Conservation (phyloP, 2,113 vertebrate species). For the Sorex araneus region DNA sequence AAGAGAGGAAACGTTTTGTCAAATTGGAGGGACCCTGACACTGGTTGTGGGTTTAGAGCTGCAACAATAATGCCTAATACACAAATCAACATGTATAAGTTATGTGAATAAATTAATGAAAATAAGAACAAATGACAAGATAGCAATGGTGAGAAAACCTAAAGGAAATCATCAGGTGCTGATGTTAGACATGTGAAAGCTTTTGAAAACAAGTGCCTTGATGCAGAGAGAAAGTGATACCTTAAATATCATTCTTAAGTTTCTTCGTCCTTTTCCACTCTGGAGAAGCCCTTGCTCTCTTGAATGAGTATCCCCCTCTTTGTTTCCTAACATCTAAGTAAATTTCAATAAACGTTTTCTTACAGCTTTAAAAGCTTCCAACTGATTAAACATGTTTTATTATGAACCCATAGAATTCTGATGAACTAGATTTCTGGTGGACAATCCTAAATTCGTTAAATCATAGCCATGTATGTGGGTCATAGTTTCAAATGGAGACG, state of each 20-base stretch:
- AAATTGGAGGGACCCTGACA: no score
- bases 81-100: no score
- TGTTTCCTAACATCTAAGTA: no score
- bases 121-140: background rate
- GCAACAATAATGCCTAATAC: no score
- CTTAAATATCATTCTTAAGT: no score
- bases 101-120: no score
- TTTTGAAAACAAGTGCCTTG: background rate
- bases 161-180: background rate
- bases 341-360: background rate
- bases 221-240: background rate
- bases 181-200: background rate
- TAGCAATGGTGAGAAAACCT: background rate
- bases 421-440: constrained; percentile 52
- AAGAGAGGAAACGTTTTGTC: no score
- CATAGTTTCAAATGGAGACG: constrained; percentile 29
- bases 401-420: constrained; percentile 52
- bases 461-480: background rate
- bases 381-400: constrained; percentile 46
- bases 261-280: no score
- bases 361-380: constrained; percentile 34
- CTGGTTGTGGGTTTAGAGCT: no score
- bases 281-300: no score
- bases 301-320: no score
- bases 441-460: background rate